Evolutionary conservation across 1,140 invertebrate species (phyloP).

Genomic region (Plutomurus gul): DNA sequence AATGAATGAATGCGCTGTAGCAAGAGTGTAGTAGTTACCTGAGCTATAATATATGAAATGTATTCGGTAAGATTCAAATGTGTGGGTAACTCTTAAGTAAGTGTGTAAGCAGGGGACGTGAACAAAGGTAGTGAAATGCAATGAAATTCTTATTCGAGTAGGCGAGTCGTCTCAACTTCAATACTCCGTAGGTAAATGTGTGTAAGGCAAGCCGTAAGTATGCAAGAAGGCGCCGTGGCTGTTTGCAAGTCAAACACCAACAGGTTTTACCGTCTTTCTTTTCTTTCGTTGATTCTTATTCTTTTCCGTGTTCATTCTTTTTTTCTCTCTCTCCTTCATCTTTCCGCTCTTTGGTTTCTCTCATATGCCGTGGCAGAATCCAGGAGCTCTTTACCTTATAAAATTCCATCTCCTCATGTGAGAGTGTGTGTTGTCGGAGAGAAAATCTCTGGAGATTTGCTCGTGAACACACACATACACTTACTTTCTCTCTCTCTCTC

Average conservation of each 20-base stretch:
- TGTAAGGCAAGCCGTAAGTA: background rate
- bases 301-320: conserved; percentile 3
- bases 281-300: conserved; percentile 14
- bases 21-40: no score
- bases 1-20: no score
- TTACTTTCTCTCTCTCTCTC: background rate
- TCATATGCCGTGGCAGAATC: background rate
- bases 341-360: background rate
- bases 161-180: no score
- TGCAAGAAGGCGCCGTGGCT: background rate
- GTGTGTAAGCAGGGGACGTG: no score
- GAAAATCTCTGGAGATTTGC: conserved; percentile 33
- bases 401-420: conserved; percentile 20
- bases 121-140: background rate
- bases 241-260: conserved; percentile 28
- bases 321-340: background rate
- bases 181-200: background rate
- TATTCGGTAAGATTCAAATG: no score
- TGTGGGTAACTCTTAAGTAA: no score
- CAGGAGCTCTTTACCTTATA: conserved; percentile 16
- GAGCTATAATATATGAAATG: no score
- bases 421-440: background rate
- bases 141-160: background rate
- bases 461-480: conserved; percentile 7
- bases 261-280: conserved; percentile 20